Conservation (phyloP, 2,797 vertebrate species). For the Poecilia velifera region DNA sequence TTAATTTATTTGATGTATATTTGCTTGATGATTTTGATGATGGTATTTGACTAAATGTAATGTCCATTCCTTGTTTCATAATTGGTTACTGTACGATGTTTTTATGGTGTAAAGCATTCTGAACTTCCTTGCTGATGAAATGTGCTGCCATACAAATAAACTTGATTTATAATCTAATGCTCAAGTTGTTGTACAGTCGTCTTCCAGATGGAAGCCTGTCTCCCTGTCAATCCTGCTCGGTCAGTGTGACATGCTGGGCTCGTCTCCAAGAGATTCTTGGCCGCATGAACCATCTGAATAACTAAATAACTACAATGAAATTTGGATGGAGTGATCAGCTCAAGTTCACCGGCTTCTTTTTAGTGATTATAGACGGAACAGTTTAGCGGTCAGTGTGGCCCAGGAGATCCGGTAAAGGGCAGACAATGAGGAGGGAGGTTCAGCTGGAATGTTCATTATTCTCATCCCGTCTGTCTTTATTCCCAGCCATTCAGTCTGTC, state of each 20-base stretch:
- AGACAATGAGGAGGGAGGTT: not conserved
- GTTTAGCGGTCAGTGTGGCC: not conserved
- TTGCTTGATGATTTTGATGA: not conserved
- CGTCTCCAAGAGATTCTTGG: no score
- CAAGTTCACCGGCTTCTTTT: not conserved
- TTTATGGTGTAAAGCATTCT: no score
- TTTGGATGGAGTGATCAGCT: not conserved
- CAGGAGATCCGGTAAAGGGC: not conserved
- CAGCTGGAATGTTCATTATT: not conserved
- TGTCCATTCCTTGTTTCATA: no score
- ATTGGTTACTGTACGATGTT: no score
- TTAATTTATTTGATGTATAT: not conserved
- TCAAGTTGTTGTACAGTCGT: no score
- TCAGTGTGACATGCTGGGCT: conserved; percentile 46
- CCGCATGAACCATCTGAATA: not conserved
- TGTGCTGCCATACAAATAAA: not conserved
- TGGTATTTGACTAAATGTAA: no score
- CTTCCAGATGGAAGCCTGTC: not conserved
- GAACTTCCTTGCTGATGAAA: no score
- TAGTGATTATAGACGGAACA: not conserved
- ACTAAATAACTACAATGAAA: not conserved
- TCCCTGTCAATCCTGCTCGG: conserved; percentile 26
- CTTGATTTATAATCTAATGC: not conserved
- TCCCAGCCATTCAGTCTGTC: not conserved
- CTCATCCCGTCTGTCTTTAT: not conserved